Evolutionary conservation across 2,888 invertebrate genomes (phyloP).

Genomic region (Schizaphis graminum): DNA sequence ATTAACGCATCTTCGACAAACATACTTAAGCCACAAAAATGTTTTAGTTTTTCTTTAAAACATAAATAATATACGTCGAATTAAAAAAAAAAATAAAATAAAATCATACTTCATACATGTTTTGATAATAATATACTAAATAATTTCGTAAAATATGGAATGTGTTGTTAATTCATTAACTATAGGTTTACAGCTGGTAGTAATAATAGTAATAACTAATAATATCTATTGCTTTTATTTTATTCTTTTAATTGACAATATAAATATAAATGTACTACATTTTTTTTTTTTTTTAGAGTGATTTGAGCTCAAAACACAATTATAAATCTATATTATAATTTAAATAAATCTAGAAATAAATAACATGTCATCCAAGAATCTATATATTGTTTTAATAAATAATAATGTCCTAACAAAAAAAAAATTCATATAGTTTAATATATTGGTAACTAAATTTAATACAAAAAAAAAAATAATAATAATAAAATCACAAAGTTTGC

Average conservation of each 20-base stretch:
- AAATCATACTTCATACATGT: conserved; percentile 20
- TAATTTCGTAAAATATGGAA: conserved; percentile 45
- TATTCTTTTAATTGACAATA: conserved; percentile 59
- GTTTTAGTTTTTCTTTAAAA: conserved; percentile 29
- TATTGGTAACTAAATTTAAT: conserved; percentile 61
- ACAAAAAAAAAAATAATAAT: conserved; percentile 31
- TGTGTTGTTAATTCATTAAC: conserved; percentile 43
- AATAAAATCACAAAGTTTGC: conserved; percentile 54
- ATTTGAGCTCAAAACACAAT: conserved; percentile 58
- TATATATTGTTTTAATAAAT: conserved; percentile 58
- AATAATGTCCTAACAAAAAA: conserved; percentile 54
- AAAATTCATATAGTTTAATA: conserved; percentile 20
- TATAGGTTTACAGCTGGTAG: neutral
- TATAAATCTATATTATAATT: conserved; percentile 40
- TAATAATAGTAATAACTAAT: neutral
- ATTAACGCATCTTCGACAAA: conserved; percentile 44
- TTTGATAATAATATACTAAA: conserved; percentile 21
- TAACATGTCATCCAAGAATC: conserved; percentile 60
- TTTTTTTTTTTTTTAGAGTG: conserved; percentile 13
- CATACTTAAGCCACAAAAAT: conserved; percentile 58
- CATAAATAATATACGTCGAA: neutral
- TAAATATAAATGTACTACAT: conserved; percentile 26
- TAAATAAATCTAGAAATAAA: conserved; percentile 64
- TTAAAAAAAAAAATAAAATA: conserved; percentile 26
- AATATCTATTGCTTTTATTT: conserved; percentile 51